These are phyloP conservation scores for Melitaea athalia DNA, from an alignment of 2,888 invertebrate species.

Conservation along the genomic window DNA sequence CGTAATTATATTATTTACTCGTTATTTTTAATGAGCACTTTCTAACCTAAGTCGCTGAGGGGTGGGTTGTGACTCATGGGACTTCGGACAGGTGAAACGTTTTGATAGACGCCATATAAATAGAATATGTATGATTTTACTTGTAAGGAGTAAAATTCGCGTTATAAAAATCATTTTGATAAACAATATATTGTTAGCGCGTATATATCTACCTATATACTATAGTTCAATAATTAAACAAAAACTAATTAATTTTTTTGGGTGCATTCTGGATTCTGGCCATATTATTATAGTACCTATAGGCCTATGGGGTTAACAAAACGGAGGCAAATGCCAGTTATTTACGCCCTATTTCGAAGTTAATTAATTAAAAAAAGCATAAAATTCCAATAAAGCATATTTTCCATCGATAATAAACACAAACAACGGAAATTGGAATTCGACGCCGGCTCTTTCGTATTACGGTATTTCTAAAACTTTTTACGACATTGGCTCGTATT, in stretches of 20 bases:
- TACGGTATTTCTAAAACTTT: not conserved
- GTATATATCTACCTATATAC: too few relatives aligned
- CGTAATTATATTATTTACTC: not conserved
- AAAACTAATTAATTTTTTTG: too few relatives aligned
- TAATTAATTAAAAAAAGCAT: not conserved
- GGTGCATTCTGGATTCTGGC: too few relatives aligned
- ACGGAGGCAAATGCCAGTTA: too few relatives aligned
- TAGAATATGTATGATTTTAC: not conserved
- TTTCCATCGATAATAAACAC: not conserved
- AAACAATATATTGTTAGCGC: too few relatives aligned
- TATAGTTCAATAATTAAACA: too few relatives aligned
- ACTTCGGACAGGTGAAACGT: constrained; percentile 2
- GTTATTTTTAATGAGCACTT: not conserved
- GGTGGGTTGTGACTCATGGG: constrained; percentile 4
- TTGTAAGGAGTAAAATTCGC: not conserved
- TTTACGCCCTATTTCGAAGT: too few relatives aligned
- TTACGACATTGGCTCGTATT: too few relatives aligned
- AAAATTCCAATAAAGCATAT: not conserved
- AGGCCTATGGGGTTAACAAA: too few relatives aligned
- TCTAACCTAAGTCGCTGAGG: not conserved
- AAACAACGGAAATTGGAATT: constrained; percentile 10
- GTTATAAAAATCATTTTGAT: too few relatives aligned
- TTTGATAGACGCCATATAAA: not conserved
- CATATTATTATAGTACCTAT: too few relatives aligned
- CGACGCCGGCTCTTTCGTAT: not conserved